Conservation (phyloP, 2,797 vertebrate genomes). For the Xiphophorus birchmanni region DNA sequence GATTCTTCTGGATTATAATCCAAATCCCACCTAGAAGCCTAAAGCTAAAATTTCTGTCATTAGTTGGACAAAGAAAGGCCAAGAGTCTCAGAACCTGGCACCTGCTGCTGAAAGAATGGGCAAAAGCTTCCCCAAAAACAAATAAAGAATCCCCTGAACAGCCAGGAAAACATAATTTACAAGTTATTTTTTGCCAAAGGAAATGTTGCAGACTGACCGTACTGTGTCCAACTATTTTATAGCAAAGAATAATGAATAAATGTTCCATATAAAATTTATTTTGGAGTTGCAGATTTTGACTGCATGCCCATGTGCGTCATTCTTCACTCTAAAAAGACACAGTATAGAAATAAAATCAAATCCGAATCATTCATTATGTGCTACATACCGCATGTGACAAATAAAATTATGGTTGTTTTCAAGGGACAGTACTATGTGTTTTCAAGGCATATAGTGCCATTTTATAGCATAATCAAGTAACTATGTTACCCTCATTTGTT, state of each 20-base stretch:
- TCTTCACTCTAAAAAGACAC: neutral
- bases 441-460: no score
- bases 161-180: neutral
- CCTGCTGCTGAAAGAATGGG: neutral
- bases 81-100: conserved; percentile 1
- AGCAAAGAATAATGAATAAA: conserved; percentile 3
- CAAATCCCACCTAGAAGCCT: neutral
- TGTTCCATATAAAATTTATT: neutral
- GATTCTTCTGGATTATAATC: neutral
- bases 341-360: neutral
- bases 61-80: neutral
- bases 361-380: neutral
- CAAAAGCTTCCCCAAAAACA: neutral
- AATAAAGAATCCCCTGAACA: neutral
- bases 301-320: neutral
- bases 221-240: neutral
- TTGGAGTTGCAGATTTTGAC: neutral
- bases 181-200: conserved; percentile 1
- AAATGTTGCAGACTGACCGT: neutral
- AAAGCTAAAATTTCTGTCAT: no score
- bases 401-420: neutral
- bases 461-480: no score
- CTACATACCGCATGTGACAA: neutral
- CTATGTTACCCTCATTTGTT: no score
- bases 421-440: no score